Conservation (phyloP, 1,140 invertebrate genomes). For the Lordiphosa stackelbergi region DNA sequence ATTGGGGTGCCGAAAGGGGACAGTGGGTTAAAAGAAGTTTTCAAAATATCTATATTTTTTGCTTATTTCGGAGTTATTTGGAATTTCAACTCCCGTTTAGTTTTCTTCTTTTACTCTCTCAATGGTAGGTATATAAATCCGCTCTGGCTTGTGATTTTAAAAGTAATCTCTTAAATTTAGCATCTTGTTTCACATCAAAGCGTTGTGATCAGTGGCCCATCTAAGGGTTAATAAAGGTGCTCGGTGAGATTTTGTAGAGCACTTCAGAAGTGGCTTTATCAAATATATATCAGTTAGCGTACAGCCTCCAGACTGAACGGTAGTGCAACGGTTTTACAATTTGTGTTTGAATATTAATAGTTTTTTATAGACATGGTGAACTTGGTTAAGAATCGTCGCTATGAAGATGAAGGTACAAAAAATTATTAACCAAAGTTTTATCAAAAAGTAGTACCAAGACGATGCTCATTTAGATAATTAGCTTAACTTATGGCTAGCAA, state of each 20-base stretch:
- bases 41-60: too few relatives aligned
- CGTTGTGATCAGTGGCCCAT: slow-evolving; percentile 24
- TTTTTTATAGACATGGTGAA: slow-evolving; percentile 12
- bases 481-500: too few relatives aligned
- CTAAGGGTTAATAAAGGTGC: slow-evolving; percentile 21
- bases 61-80: too few relatives aligned
- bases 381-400: slow-evolving; percentile 63
- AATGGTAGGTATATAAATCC: too few relatives aligned
- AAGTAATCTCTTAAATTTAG: too few relatives aligned
- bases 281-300: slow-evolving; percentile 58
- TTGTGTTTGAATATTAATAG: slow-evolving; percentile 3
- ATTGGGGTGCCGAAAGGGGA: too few relatives aligned
- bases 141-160: too few relatives aligned
- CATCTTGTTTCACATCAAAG: too few relatives aligned
- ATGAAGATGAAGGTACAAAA: slow-evolving; percentile 49
- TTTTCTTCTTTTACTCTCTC: too few relatives aligned
- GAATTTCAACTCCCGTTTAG: too few relatives aligned
- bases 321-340: slow-evolving; percentile 26
- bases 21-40: too few relatives aligned
- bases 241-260: slow-evolving; percentile 21
- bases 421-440: not conserved
- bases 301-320: slow-evolving; percentile 44
- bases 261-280: slow-evolving; percentile 27
- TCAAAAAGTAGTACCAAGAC: not conserved
- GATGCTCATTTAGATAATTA: too few relatives aligned